These are phyloP conservation scores for Ommatoiulus sabulosus DNA, from an alignment of 2,888 invertebrate genomes.

Conservation along the genomic window DNA sequence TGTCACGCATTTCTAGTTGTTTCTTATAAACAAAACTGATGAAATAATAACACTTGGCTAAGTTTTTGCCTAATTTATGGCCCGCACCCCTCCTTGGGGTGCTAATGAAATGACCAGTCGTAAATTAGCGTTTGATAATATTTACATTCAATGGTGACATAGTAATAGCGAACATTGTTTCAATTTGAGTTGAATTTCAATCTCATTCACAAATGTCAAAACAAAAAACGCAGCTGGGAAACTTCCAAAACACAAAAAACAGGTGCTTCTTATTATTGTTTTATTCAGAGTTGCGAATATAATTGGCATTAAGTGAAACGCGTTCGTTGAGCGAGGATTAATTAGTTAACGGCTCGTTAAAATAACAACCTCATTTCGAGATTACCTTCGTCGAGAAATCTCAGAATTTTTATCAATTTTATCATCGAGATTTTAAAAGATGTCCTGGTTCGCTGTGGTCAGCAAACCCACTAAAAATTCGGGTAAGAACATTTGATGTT, in stretches of 20 bases:
- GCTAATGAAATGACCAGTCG: too few relatives aligned
- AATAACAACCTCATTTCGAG: neutral
- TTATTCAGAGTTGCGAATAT: neutral
- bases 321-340: too few relatives aligned
- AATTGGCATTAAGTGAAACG: too few relatives aligned
- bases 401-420: neutral
- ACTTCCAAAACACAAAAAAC: neutral
- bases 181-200: neutral
- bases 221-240: neutral
- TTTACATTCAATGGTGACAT: neutral
- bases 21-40: too few relatives aligned
- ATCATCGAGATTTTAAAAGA: neutral
- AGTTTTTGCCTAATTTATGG: too few relatives aligned
- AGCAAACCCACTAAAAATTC: neutral
- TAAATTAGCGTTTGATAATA: too few relatives aligned
- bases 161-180: too few relatives aligned
- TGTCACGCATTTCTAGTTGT: too few relatives aligned
- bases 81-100: too few relatives aligned
- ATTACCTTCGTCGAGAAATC: neutral
- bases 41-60: too few relatives aligned
- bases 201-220: neutral
- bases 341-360: neutral
- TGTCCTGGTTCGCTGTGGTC: constrained; percentile 26
- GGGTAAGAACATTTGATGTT: neutral
- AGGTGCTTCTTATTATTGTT: neutral